Evolutionary conservation across 2,113 vertebrate species (phyloP).

Genomic region (Cyanoderma ruficeps): DNA sequence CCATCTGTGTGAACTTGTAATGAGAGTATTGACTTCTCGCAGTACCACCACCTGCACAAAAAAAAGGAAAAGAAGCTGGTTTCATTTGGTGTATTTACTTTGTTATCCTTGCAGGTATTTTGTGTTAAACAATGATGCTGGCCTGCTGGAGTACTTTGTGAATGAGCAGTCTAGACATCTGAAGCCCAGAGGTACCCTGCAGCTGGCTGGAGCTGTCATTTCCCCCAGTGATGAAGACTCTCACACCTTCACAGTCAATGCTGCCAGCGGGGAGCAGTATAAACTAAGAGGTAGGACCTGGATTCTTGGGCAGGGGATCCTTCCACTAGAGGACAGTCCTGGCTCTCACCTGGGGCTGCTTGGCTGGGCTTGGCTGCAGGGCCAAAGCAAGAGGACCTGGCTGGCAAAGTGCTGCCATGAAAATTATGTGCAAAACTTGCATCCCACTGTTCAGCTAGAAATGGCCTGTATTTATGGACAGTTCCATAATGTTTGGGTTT

Average conservation of each 20-base stretch:
- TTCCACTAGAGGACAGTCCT: conserved; percentile 47
- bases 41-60: too few relatives aligned
- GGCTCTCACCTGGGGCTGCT: neutral
- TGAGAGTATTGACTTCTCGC: neutral
- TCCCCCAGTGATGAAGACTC: conserved; percentile 98
- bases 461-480: neutral
- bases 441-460: neutral
- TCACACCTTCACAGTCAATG: conserved; percentile 96
- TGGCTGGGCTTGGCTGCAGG: neutral
- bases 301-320: neutral
- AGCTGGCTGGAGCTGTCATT: conserved; percentile 94
- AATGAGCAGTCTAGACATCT: conserved; percentile 92
- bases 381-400: neutral
- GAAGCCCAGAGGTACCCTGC: conserved; percentile 93
- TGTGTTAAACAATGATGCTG: conserved; percentile 94
- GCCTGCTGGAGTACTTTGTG: conserved; percentile 96
- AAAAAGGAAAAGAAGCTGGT: neutral
- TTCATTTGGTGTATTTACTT: neutral
- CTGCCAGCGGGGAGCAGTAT: conserved; percentile 97
- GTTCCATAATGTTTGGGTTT: neutral
- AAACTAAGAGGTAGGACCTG: conserved; percentile 89
- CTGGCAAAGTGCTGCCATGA: neutral
- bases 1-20: neutral
- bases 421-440: neutral
- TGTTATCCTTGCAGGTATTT: conserved; percentile 84